Base-by-base conservation (phyloP, 1,140 invertebrate species). In the Drosophila yakuba region DNA sequence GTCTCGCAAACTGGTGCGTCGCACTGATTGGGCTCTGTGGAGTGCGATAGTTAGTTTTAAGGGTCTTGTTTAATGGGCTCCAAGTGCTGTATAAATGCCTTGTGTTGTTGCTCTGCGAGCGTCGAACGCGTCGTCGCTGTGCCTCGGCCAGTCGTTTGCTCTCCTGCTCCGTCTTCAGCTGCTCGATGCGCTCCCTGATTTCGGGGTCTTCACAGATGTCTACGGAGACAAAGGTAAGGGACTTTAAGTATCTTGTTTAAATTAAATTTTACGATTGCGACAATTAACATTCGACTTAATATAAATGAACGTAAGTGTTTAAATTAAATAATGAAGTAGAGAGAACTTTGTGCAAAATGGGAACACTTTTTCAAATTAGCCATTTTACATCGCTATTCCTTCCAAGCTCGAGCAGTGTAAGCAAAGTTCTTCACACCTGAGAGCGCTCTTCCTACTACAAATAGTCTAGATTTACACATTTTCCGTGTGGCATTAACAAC, bases 141-240 rank as follows among this genome's bases (percentile, higher is more conserved):
- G 95, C 93, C 92, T 95, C 94, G 62, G 94, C 93, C 86, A 95
- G 92, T 93, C 95, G 93, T 93, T 95, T 96, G 59, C 94, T 96
- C 92, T 98, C 97, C 86, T 98, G 97, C 91, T 99, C 98, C 43
- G 95, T 97, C 91, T 96, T 96, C 60, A 99, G 93, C 91, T 98
- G 96, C 52, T 97, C 93, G 74, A 99, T 98, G 64, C 97, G 95
- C 79, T 97, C 97, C 72, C 97, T 95, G 77, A 99, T 95, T 93
- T 99, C 98, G 1, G 96, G 96, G 93, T 99, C 98, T 93, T 99
- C 98, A 92, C 97, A 98, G 64, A 99, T 98, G 93, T 99, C 98
- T 98, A 48, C 1, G 7, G 3, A 8, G 15, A 0, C 0, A 10
- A 1, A 7, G 7, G 3, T 2, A 17, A 17, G 10, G 7, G 15